Conservation (phyloP, 2,888 invertebrate species). For the Leucoptera coffeella region DNA sequence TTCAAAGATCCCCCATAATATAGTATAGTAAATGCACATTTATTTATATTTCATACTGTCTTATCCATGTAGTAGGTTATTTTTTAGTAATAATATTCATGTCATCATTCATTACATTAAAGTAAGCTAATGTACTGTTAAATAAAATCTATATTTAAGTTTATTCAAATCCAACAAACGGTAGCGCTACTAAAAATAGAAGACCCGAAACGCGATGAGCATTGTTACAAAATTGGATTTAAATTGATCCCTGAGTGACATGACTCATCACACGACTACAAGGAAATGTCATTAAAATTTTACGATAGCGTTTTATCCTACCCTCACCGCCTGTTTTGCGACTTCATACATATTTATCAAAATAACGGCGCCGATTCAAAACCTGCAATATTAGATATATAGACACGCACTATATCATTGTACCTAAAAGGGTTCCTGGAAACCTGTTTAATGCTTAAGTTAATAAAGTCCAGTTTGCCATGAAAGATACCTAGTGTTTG, state of each 20-base stretch:
- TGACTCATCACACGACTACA: conserved; percentile 46
- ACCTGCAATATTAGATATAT: conserved; percentile 45
- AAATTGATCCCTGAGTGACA: conserved; percentile 47
- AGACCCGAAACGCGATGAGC: no score
- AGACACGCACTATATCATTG: conserved; percentile 37
- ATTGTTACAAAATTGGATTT: no score
- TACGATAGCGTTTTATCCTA: conserved; percentile 47
- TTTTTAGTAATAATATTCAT: no score
- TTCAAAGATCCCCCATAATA: no score
- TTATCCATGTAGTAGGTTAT: no score
- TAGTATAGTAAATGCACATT: no score
- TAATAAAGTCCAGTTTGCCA: conserved; percentile 35
- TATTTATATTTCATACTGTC: no score
- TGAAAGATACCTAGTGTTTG: conserved; percentile 9
- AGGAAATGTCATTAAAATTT: conserved; percentile 51
- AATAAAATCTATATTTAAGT: no score
- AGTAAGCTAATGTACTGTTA: no score
- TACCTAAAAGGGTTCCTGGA: conserved; percentile 15
- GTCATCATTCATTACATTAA: no score
- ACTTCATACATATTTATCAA: conserved; percentile 52
- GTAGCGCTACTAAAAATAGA: no score
- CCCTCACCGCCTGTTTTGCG: conserved; percentile 33
- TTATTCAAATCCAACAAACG: no score
- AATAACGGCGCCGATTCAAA: conserved; percentile 51
- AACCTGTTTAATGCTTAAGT: conserved; percentile 34